These are phyloP conservation scores for Endotricha flammealis DNA, from an alignment of 2,888 invertebrate genomes.

Conservation along the genomic window DNA sequence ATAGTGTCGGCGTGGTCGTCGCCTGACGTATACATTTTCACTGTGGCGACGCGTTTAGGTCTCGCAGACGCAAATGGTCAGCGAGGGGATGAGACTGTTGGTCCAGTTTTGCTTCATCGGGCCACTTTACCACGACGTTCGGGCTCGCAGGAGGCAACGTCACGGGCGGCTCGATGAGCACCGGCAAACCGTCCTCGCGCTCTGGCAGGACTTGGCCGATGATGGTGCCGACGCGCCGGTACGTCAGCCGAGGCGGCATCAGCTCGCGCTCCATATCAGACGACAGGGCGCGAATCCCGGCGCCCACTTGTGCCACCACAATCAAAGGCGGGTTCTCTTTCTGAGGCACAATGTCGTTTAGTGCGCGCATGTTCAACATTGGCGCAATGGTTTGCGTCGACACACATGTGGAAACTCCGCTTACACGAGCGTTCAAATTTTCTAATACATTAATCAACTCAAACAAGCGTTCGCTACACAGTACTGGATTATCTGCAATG, in stretches of 20 bases:
- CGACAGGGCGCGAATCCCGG: constrained; percentile 29
- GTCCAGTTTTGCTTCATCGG: constrained; percentile 43
- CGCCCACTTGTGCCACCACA: constrained; percentile 45
- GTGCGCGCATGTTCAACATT: constrained; percentile 45
- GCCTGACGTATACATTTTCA: constrained; percentile 32
- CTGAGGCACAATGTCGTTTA: constrained; percentile 53
- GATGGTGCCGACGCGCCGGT: constrained; percentile 55
- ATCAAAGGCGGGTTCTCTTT: constrained; percentile 45
- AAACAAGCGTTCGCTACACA: constrained; percentile 85
- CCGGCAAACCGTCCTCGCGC: constrained; percentile 54
- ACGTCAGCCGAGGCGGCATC: constrained; percentile 38
- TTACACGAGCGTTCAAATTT: constrained; percentile 84
- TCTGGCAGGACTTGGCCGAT: constrained; percentile 59
- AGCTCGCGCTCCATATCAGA: constrained; percentile 30
- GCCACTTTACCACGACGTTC: constrained; percentile 66
- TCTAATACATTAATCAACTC: constrained; percentile 84
- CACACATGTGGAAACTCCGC: constrained; percentile 81
- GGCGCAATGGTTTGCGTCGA: constrained; percentile 49
- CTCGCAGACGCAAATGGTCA: constrained; percentile 55
- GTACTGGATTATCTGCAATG: constrained; percentile 86
- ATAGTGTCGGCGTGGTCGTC: constrained; percentile 33
- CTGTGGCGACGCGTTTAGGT: constrained; percentile 54
- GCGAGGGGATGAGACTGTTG: constrained; percentile 49
- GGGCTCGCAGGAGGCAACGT: constrained; percentile 53
- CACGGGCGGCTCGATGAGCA: constrained; percentile 63